Conservation (phyloP, 2,797 vertebrate genomes). For the Tolypeutes matacus region DNA sequence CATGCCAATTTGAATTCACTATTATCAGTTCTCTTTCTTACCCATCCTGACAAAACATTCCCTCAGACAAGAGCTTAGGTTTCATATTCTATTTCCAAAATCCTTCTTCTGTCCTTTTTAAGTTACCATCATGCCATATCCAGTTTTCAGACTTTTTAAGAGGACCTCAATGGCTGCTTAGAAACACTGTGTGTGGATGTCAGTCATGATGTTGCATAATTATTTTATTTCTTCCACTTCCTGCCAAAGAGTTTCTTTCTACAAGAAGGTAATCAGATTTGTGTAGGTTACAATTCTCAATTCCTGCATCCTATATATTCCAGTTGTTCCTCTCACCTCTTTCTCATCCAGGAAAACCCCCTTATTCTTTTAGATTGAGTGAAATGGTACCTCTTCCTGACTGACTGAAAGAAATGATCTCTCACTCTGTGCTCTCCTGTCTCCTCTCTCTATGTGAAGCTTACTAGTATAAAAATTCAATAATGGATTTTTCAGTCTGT, state of each 20-base stretch:
- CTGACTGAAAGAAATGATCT: not conserved
- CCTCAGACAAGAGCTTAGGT: not conserved
- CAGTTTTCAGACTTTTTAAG: not conserved
- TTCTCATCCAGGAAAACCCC: not conserved
- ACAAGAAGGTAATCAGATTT: not conserved
- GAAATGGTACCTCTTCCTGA: fast-evolving
- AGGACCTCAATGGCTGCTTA: fast-evolving
- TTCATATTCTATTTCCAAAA: not conserved
- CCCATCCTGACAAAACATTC: not conserved
- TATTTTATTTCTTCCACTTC: not conserved
- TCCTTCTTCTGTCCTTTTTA: not conserved
- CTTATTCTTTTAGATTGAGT: not conserved
- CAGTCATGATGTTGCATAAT: fast-evolving
- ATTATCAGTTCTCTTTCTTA: not conserved
- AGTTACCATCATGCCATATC: not conserved
- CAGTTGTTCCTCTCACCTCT: not conserved
- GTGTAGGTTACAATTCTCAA: not conserved
- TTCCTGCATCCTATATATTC: too few relatives aligned
- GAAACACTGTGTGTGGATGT: fast-evolving
- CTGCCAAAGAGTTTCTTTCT: not conserved
- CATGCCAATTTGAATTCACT: not conserved
- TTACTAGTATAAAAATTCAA: not conserved
- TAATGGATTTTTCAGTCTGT: too few relatives aligned
- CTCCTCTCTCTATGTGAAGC: not conserved
- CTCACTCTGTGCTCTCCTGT: not conserved